Evolutionary conservation across 2,797 vertebrate genomes (phyloP).

Genomic region (Acrossocheilus wenchowensis): DNA sequence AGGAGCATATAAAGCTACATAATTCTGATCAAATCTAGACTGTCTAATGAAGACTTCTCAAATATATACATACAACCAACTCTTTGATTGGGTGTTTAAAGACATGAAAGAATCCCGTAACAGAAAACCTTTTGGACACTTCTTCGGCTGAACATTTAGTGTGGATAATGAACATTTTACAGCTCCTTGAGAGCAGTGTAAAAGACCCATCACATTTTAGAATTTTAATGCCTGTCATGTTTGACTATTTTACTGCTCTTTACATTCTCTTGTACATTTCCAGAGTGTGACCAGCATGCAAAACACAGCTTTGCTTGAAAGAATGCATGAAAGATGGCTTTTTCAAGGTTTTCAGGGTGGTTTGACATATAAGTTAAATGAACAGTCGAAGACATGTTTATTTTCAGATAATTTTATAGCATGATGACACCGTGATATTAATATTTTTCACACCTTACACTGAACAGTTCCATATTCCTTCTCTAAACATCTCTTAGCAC

Average conservation of each 20-base stretch:
- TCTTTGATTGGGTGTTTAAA: conserved; percentile 4
- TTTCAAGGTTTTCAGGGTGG: not conserved
- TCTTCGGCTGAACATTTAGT: not conserved
- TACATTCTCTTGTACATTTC: conserved; percentile 22
- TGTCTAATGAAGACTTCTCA: not conserved
- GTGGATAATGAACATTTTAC: conserved; percentile 45
- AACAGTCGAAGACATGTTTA: not conserved
- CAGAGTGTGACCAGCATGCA: conserved; percentile 37
- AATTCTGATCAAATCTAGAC: conserved; percentile 5
- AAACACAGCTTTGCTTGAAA: conserved; percentile 11
- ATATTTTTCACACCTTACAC: not conserved
- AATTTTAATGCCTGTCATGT: conserved; percentile 52
- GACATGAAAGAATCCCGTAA: not conserved
- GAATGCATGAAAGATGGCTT: not conserved
- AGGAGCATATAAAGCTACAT: too few relatives aligned
- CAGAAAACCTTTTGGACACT: conserved; percentile 22
- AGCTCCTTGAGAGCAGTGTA: conserved; percentile 33
- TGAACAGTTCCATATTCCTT: not conserved
- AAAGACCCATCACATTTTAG: conserved; percentile 48
- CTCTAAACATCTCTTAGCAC: too few relatives aligned
- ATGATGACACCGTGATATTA: not conserved
- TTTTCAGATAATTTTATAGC: not conserved
- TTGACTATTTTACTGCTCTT: conserved; percentile 52
- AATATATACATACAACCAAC: not conserved
- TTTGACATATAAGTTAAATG: conserved; percentile 13